Base-by-base conservation (phyloP, 2,888 invertebrate species). In the Tridacna gigas region DNA sequence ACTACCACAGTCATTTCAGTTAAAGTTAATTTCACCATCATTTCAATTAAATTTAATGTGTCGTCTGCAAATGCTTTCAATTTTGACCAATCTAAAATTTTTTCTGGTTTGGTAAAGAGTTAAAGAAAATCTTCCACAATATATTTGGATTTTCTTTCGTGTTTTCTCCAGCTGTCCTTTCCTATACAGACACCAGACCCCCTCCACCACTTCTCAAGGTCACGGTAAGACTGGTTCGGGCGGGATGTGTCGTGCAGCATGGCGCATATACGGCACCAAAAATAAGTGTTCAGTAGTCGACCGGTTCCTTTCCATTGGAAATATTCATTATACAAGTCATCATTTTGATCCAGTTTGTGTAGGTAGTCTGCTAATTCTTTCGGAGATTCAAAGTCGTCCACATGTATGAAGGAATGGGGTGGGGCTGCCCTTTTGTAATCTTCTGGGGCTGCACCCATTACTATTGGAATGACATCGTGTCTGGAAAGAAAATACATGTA, bases 301-400 rank as follows among this genome's bases (percentile, higher is more conserved):
- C 99, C 99, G 0, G 98, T 98, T 73, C 97, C 98, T 96, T 98
- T 97, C 98, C 98, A 98, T 91, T 96, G 96, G 95, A 99, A 99
- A 95, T 99, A 99, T 47, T 98, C 97, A 95, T 99, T 99, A 95
- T 99, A 99, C 1, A 98, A 96, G 66, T 96, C 96, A 94, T 98
- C 98, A 95, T 99, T 97, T 88, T 96, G 96, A 94, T 98, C 98
- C 80, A 99, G 96, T 75, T 97, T 96, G 87, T 97, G 96, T 79
- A 99, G 96, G 95, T 98, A 99, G 48, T 96, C 96, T 60, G 99
- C 99, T 86, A 99, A 96, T 90, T 97, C 97, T 92, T 97, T 97
- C 0, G 99, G 97, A 28, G 97, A 97, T 48, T 97, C 96, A 94
- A 99, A 99, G 95, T 99, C 98, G 94, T 99, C 99, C 28, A 99